Percentiles rank a stretch among this genome's conserved stretches.
These are phyloP conservation scores for Tyrophagus putrescentiae DNA, from an alignment of 1,140 invertebrate species.

Conservation along the genomic window DNA sequence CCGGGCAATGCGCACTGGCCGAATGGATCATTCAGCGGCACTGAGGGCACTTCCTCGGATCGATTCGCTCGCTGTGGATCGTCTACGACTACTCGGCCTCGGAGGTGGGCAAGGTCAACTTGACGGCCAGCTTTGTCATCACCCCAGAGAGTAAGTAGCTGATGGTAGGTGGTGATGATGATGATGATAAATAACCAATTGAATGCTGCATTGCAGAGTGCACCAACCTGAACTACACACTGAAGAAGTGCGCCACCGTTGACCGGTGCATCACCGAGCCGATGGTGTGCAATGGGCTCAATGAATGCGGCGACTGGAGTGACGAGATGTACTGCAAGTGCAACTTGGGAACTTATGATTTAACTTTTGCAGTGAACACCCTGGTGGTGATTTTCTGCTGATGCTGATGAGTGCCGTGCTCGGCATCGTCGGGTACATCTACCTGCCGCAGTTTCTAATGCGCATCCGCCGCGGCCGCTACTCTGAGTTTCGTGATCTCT, in stretches of 20 bases:
- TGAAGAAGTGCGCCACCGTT: background rate
- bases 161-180: too few species aligned
- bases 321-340: background rate
- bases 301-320: slow-evolving; percentile 7
- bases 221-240: background rate
- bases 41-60: background rate
- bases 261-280: slow-evolving; percentile 8
- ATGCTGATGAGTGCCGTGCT: slow-evolving; percentile 2
- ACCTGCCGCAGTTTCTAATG: background rate
- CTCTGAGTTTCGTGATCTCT: slow-evolving; percentile 12
- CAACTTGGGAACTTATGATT: too few species aligned
- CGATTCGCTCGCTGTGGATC: background rate
- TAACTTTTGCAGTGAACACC: background rate
- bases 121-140: background rate
- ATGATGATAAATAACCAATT: too few species aligned
- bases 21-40: background rate
- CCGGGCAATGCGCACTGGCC: background rate
- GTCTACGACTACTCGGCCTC: slow-evolving; percentile 2
- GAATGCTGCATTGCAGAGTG: too few species aligned
- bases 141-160: background rate
- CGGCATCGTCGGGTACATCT: slow-evolving; percentile 10
- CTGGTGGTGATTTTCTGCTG: background rate
- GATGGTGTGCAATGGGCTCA: background rate
- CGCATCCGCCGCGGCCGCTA: slow-evolving; percentile 1
- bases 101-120: background rate